Evolutionary conservation across 2,888 invertebrate genomes (phyloP).

Genomic region (Pasiphila rectangulata): DNA sequence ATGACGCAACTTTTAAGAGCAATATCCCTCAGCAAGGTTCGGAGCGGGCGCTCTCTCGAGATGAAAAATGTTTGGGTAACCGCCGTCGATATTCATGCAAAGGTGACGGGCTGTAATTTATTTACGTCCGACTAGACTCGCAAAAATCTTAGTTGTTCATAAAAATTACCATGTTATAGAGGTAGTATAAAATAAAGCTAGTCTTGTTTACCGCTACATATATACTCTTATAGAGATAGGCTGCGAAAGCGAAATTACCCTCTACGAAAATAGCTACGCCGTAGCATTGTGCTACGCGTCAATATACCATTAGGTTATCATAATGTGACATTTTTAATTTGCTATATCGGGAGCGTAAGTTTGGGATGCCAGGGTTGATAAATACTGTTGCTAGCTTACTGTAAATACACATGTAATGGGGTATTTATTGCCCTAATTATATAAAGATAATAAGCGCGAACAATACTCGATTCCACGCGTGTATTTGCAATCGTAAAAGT

Average conservation of each 20-base stretch:
- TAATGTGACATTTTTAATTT: too few relatives aligned
- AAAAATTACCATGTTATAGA: not conserved
- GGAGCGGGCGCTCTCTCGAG: conserved; percentile 46
- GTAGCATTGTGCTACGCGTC: not conserved
- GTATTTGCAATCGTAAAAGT: too few relatives aligned
- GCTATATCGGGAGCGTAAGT: too few relatives aligned
- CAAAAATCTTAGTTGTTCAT: conserved; percentile 44
- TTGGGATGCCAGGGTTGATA: too few relatives aligned
- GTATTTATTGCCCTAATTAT: too few relatives aligned
- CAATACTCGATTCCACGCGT: too few relatives aligned
- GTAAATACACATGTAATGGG: too few relatives aligned
- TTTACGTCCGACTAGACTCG: conserved; percentile 43
- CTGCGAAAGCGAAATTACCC: too few relatives aligned
- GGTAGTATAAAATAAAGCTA: conserved; percentile 9
- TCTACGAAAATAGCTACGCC: not conserved
- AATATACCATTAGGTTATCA: too few relatives aligned
- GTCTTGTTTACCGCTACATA: not conserved
- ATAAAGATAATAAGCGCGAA: too few relatives aligned
- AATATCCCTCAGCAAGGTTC: conserved; percentile 57
- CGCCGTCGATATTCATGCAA: conserved; percentile 55
- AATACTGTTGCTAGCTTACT: too few relatives aligned
- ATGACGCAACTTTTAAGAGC: conserved; percentile 63
- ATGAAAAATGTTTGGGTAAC: conserved; percentile 63
- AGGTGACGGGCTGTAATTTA: conserved; percentile 44
- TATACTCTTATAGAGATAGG: too few relatives aligned